Percentiles rank a stretch among this genome's conserved stretches.
phyloP scores from a whole-genome alignment of 2,888 invertebrate genomes.

The Alloscopus bannaensis region DNA sequence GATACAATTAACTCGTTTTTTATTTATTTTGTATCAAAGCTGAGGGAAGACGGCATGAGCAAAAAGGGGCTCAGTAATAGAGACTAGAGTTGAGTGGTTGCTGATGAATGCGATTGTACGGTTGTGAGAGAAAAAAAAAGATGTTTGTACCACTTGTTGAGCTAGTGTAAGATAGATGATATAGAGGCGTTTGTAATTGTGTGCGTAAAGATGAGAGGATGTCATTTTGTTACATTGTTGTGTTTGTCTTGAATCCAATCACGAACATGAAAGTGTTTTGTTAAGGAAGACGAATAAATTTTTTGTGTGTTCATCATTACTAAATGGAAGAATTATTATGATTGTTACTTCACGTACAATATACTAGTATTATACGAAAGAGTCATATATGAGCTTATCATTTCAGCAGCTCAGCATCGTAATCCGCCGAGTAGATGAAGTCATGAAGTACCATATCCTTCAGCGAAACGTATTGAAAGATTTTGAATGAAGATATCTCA shows the following conservation, averaged over 20 bases:
- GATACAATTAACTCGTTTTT: conserved; percentile 20
- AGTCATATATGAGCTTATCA: no score
- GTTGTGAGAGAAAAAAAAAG: conserved; percentile 1
- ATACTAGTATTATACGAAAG: no score
- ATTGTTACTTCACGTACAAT: conserved; percentile 31
- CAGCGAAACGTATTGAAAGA: conserved; percentile 18
- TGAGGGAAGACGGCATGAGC: not conserved
- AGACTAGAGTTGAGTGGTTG: conserved; percentile 4
- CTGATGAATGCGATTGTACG: no score
- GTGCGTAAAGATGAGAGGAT: not conserved
- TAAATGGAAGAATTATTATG: conserved; percentile 28
- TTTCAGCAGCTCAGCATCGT: not conserved
- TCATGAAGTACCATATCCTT: conserved; percentile 19
- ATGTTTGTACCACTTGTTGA: no score
- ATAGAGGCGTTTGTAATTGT: not conserved
- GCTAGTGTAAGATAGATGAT: conserved; percentile 3
- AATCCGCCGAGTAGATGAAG: not conserved
- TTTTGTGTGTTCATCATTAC: conserved; percentile 58
- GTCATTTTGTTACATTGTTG: not conserved
- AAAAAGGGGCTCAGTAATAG: conserved; percentile 17
- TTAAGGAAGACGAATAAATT: conserved; percentile 48
- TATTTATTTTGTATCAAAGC: conserved; percentile 31
- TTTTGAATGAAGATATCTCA: conserved; percentile 24
- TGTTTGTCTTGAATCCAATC: conserved; percentile 3
- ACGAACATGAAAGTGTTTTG: conserved; percentile 30